A percentile compares a stretch with the other conserved stretches of the same genome.
These are phyloP conservation scores for Mongoloraphidia duomilia DNA, from an alignment of 2,888 invertebrate species.

Conservation along the genomic window DNA sequence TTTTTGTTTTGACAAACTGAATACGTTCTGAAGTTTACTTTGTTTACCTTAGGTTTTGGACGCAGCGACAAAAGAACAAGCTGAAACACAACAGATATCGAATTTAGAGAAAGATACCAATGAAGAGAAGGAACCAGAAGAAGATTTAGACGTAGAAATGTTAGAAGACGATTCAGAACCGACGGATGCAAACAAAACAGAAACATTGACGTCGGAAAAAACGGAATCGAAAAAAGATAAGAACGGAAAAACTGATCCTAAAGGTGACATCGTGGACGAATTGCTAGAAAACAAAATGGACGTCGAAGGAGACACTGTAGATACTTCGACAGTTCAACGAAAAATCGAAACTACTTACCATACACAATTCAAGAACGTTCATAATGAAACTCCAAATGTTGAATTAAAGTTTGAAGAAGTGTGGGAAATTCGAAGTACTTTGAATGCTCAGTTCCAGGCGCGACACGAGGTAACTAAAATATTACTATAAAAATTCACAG, in stretches of 20 bases:
- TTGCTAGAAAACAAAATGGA: slow-evolving; percentile 27
- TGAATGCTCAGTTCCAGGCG: slow-evolving; percentile 33
- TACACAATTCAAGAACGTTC: slow-evolving; percentile 35
- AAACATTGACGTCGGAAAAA: slow-evolving; percentile 33
- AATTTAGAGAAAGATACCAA: slow-evolving; percentile 46
- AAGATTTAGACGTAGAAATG: slow-evolving; percentile 21
- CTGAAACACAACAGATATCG: slow-evolving; percentile 49
- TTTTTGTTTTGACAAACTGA: background rate
- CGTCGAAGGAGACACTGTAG: slow-evolving; percentile 59
- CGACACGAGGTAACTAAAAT: slow-evolving; percentile 31
- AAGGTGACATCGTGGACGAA: slow-evolving; percentile 24
- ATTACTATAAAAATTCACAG: background rate
- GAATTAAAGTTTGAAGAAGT: slow-evolving; percentile 26
- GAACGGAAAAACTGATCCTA: slow-evolving; percentile 32
- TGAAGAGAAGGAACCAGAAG: slow-evolving; percentile 36
- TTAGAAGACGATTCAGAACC: slow-evolving; percentile 24
- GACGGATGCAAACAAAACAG: slow-evolving; percentile 20
- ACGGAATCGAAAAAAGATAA: slow-evolving; percentile 25
- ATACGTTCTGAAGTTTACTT: slow-evolving; percentile 4
- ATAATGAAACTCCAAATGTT: slow-evolving; percentile 13
- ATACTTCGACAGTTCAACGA: slow-evolving; percentile 50
- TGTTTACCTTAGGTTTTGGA: slow-evolving; percentile 39
- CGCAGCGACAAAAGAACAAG: slow-evolving; percentile 72
- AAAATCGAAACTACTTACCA: slow-evolving; percentile 64
- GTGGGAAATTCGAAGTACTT: slow-evolving; percentile 30